A percentile compares a stretch with the other conserved stretches of the same genome.
These are phyloP conservation scores for Apolygus lucorum DNA, from an alignment of 1,140 invertebrate species.

Conservation along the genomic window DNA sequence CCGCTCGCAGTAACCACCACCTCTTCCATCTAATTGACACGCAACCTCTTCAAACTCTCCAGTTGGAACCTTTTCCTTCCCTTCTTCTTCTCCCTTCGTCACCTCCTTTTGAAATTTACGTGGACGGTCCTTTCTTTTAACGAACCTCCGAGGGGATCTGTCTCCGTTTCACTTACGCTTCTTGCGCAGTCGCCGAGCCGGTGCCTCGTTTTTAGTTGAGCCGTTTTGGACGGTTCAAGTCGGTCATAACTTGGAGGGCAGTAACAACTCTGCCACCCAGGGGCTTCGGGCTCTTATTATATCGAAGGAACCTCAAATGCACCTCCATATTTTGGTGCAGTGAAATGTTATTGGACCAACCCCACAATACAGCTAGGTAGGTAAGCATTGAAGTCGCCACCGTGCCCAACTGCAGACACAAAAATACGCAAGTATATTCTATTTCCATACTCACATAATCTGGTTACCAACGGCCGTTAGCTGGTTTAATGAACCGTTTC, in stretches of 20 bases:
- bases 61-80: neutral
- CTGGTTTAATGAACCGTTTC: no score
- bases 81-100: neutral
- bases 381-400: no score
- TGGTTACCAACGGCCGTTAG: no score
- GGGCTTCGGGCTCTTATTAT: no score
- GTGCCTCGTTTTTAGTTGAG: neutral
- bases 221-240: neutral
- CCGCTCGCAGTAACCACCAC: conserved; percentile 10
- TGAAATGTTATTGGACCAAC: no score
- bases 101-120: conserved; percentile 6
- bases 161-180: conserved; percentile 13
- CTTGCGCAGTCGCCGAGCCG: neutral
- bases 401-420: no score
- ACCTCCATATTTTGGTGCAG: no score
- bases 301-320: no score
- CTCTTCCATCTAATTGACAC: conserved; percentile 16
- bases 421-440: no score
- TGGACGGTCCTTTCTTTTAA: conserved; percentile 7
- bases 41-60: conserved; percentile 4
- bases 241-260: neutral
- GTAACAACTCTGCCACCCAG: neutral
- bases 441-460: no score
- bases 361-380: no score
- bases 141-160: neutral